Conservation (phyloP, 2,113 vertebrate genomes). For the Anhinga anhinga region DNA sequence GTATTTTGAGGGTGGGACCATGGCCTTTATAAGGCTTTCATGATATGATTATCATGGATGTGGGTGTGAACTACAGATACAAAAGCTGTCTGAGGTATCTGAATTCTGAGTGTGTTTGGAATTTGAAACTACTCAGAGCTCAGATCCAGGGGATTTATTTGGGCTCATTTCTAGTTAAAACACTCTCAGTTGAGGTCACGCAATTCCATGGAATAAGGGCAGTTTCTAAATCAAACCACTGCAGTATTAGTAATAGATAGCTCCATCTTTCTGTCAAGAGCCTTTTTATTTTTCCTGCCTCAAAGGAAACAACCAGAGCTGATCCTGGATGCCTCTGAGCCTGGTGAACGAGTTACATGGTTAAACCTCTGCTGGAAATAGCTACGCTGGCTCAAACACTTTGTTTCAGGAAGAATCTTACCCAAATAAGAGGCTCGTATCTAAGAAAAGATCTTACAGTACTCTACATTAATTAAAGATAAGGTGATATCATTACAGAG, state of each 20-base stretch:
- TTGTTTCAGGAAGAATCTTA: slow-evolving; percentile 1
- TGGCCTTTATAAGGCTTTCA: neutral
- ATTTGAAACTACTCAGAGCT: neutral
- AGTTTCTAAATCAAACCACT: slow-evolving; percentile 10
- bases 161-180: neutral
- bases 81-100: neutral
- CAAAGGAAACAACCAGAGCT: neutral
- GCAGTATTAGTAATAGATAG: neutral
- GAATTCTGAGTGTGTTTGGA: neutral
- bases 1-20: neutral
- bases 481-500: slow-evolving; percentile 22
- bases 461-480: slow-evolving; percentile 54
- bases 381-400: neutral
- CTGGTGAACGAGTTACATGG: neutral
- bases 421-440: neutral
- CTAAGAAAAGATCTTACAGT: slow-evolving; percentile 8
- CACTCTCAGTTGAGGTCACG: neutral
- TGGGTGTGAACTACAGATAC: neutral
- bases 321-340: neutral
- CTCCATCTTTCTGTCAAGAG: slow-evolving; percentile 7
- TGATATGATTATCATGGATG: neutral
- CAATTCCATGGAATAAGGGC: neutral
- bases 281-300: slow-evolving; percentile 23
- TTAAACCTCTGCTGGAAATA: neutral
- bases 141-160: neutral